A percentile compares a stretch with the other conserved stretches of the same genome.
Conservation (phyloP, 2,888 invertebrate genomes). For the Mycalesis mineus region DNA sequence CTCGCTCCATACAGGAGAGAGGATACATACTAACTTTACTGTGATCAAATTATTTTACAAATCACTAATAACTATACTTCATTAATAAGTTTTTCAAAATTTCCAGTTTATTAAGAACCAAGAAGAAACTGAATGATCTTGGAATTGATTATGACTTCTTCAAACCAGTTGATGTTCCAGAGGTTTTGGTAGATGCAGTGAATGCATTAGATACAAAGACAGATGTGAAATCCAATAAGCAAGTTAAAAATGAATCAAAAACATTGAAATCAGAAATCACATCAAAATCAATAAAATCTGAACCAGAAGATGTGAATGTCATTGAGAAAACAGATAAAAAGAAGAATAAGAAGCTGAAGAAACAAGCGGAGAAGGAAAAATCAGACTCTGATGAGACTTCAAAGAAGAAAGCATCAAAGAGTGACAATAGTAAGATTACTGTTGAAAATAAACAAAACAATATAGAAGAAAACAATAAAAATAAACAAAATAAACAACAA, state of each 20-base stretch:
- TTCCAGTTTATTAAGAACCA: constrained; percentile 64
- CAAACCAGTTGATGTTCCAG: constrained; percentile 69
- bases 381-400: not conserved
- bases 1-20: too few relatives aligned
- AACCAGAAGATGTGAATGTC: constrained; percentile 15
- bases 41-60: too few relatives aligned
- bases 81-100: not conserved
- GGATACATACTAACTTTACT: too few relatives aligned
- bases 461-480: constrained; percentile 41
- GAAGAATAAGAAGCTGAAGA: constrained; percentile 38
- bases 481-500: constrained; percentile 40
- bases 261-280: constrained; percentile 28
- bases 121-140: constrained; percentile 62
- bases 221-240: constrained; percentile 27
- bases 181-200: constrained; percentile 38
- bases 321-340: constrained; percentile 20
- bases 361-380: constrained; percentile 30
- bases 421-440: not conserved
- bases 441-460: not conserved
- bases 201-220: constrained; percentile 20
- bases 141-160: constrained; percentile 77
- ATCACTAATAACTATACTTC: too few relatives aligned
- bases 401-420: constrained; percentile 15
- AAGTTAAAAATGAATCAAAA: constrained; percentile 27
- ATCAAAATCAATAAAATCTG: constrained; percentile 22